Conservation (phyloP, 2,113 vertebrate species). For the Acinonyx jubatus region DNA sequence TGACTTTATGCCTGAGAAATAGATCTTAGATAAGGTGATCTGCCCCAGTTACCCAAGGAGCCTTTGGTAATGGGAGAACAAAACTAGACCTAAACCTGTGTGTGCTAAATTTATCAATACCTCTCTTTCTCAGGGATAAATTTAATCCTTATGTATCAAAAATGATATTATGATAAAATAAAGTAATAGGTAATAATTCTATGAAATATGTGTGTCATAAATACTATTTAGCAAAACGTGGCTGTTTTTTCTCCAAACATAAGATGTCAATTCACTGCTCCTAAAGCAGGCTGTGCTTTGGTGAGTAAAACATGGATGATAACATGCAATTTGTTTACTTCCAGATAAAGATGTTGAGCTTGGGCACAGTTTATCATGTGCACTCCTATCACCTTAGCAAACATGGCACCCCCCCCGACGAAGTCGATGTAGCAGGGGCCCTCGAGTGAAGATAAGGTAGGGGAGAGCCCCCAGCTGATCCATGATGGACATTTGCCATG, state of each 20-base stretch:
- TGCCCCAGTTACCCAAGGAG: neutral
- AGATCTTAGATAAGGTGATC: neutral
- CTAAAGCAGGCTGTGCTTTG: neutral
- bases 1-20: neutral
- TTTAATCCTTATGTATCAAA: neutral
- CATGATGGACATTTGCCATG: fast-evolving
- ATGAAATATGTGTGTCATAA: neutral
- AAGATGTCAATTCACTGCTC: neutral
- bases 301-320: neutral
- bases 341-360: neutral
- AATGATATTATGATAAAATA: neutral
- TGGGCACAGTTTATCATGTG: fast-evolving
- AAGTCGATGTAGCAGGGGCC: neutral
- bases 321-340: neutral
- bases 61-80: neutral
- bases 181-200: neutral
- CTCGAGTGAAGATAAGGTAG: neutral
- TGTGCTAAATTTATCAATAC: neutral
- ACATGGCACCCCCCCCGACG: neutral
- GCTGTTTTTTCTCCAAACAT: neutral
- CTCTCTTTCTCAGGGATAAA: neutral
- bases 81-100: neutral
- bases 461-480: neutral
- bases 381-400: neutral
- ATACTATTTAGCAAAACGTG: neutral